A percentile compares a stretch with the other conserved stretches of the same genome.
phyloP scores from a whole-genome alignment of 2,797 vertebrate species.

The Tapera naevia region DNA sequence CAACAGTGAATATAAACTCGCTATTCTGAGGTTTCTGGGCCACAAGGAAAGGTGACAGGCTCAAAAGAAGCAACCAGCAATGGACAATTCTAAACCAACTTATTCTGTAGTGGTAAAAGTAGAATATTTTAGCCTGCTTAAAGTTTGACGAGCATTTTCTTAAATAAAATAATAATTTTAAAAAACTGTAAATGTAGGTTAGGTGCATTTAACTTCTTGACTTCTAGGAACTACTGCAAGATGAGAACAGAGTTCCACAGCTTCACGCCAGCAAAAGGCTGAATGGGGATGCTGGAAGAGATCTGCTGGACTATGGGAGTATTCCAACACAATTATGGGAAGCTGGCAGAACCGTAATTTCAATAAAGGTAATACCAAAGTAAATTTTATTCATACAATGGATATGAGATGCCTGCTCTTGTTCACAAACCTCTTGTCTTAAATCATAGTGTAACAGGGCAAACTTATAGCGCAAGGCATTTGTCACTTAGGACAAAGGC shows the following conservation, averaged over 20 bases:
- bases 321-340: background rate
- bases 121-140: background rate
- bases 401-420: background rate
- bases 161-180: background rate
- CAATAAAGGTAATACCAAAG: background rate
- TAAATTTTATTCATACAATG: background rate
- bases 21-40: background rate
- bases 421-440: background rate
- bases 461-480: background rate
- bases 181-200: background rate
- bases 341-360: background rate
- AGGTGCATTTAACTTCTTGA: background rate
- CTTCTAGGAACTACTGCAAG: background rate
- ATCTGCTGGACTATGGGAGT: background rate
- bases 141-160: background rate
- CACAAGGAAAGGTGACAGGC: background rate
- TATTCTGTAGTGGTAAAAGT: background rate
- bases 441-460: background rate
- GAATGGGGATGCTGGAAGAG: background rate
- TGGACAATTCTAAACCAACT: background rate
- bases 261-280: background rate
- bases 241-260: background rate
- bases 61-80: background rate
- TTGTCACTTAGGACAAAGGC: background rate
- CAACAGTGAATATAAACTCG: background rate